phyloP scores from a whole-genome alignment of 2,113 vertebrate genomes.

The Melanerpes aurifrons region DNA sequence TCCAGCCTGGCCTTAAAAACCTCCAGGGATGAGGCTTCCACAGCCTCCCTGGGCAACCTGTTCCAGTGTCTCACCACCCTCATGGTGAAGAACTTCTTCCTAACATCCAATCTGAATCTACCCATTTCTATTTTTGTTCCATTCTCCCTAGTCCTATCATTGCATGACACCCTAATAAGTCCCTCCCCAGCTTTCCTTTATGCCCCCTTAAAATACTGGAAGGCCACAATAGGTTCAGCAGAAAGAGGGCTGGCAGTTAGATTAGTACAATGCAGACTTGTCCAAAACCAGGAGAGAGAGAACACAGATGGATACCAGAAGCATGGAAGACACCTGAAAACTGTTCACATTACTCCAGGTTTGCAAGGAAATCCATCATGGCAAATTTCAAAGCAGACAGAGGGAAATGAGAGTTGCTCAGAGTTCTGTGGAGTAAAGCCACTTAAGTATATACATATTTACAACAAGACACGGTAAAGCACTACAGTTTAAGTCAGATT shows the following conservation, averaged over 20 bases:
- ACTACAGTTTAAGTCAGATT: background rate
- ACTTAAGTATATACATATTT: background rate
- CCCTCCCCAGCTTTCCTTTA: too few relatives aligned
- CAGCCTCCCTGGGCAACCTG: too few relatives aligned
- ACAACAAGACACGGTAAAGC: background rate
- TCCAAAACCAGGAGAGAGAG: background rate
- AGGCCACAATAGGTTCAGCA: background rate
- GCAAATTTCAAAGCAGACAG: background rate
- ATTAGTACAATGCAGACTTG: background rate
- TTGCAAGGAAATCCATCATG: background rate
- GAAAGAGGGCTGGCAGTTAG: background rate
- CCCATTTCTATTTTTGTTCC: too few relatives aligned
- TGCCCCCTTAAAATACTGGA: too few relatives aligned
- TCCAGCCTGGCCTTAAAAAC: too few relatives aligned
- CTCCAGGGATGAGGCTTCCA: too few relatives aligned
- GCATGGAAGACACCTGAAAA: background rate
- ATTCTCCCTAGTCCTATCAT: too few relatives aligned
- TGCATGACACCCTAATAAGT: too few relatives aligned
- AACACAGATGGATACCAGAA: background rate
- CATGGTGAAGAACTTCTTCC: too few relatives aligned
- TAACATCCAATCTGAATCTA: too few relatives aligned
- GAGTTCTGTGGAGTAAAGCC: background rate
- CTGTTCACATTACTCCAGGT: fast-evolving
- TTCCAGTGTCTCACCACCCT: too few relatives aligned
- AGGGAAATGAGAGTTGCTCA: background rate